Percentiles rank a stretch among this genome's conserved stretches.
Evolutionary conservation across 1,140 invertebrate species (phyloP).

Genomic region (Brachystomella parvula): DNA sequence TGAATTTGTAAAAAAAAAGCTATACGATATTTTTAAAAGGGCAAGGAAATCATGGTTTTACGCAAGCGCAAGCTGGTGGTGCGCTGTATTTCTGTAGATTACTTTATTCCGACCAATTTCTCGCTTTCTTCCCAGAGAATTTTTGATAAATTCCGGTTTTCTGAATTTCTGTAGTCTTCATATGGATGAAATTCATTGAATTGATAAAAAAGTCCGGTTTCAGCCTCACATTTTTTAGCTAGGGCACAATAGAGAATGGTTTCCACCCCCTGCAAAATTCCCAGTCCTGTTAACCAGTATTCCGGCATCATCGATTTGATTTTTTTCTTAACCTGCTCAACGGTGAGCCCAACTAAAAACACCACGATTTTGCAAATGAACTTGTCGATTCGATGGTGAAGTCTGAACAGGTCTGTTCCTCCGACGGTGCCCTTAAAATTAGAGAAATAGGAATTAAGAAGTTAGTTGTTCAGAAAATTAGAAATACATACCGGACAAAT

Average conservation of each 20-base stretch:
- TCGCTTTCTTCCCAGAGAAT: constrained; percentile 47
- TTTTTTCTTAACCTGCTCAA: constrained; percentile 29
- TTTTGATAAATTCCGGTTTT: constrained; percentile 39
- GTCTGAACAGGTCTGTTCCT: neutral
- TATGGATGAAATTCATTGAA: constrained; percentile 41
- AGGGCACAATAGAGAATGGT: constrained; percentile 44
- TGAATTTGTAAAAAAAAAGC: no score
- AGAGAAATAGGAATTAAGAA: constrained; percentile 40
- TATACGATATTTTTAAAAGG: no score
- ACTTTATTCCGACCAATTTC: constrained; percentile 21
- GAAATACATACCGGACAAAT: constrained; percentile 39
- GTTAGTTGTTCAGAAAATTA: constrained; percentile 45
- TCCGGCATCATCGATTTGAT: neutral
- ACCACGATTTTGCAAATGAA: constrained; percentile 33
- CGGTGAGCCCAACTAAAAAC: constrained; percentile 20
- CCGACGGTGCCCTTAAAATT: neutral
- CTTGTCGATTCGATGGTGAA: constrained; percentile 16
- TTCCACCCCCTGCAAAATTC: constrained; percentile 42
- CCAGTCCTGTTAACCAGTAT: neutral
- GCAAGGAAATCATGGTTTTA: no score
- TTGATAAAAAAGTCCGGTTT: constrained; percentile 42
- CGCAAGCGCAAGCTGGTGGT: no score
- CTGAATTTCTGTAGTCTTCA: constrained; percentile 39
- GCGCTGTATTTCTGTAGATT: no score
- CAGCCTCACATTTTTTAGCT: constrained; percentile 40